Evolutionary conservation across 2,797 vertebrate species (phyloP).

Genomic region (Lophius americanus): DNA sequence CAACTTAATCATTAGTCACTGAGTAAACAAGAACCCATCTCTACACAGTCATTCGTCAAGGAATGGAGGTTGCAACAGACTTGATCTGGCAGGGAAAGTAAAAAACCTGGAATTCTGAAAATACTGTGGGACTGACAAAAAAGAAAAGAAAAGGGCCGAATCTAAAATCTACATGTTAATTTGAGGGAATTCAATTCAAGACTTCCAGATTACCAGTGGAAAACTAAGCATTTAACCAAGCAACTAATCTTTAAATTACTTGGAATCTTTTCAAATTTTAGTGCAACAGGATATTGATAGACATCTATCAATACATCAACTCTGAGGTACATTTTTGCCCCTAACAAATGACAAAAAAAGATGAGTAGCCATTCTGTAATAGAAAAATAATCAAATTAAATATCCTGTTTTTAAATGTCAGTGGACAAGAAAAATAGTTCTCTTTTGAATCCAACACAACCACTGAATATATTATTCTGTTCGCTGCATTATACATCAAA

Average conservation of each 20-base stretch:
- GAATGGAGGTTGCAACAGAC: constrained; percentile 58
- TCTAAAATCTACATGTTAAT: not conserved
- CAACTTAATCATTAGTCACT: constrained; percentile 66
- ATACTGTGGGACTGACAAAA: not conserved
- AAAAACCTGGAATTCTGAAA: constrained; percentile 16
- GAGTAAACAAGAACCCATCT: constrained; percentile 60
- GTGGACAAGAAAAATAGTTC: no score
- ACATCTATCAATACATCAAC: no score
- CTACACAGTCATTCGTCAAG: constrained; percentile 48
- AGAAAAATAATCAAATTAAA: not conserved
- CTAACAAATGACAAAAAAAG: no score
- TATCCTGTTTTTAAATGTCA: not conserved
- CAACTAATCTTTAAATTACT: not conserved
- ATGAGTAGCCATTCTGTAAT: not conserved
- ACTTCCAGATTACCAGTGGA: not conserved
- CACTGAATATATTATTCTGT: no score
- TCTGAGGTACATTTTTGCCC: no score
- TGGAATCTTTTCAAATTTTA: constrained; percentile 20
- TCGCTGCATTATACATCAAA: no score
- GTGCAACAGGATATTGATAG: no score
- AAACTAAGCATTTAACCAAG: not conserved
- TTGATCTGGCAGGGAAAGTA: constrained; percentile 44
- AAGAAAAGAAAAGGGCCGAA: not conserved
- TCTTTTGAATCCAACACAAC: no score
- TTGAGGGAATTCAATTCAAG: not conserved